These are phyloP conservation scores for Pampus argenteus DNA, from an alignment of 2,797 vertebrate genomes.

Conservation along the genomic window DNA sequence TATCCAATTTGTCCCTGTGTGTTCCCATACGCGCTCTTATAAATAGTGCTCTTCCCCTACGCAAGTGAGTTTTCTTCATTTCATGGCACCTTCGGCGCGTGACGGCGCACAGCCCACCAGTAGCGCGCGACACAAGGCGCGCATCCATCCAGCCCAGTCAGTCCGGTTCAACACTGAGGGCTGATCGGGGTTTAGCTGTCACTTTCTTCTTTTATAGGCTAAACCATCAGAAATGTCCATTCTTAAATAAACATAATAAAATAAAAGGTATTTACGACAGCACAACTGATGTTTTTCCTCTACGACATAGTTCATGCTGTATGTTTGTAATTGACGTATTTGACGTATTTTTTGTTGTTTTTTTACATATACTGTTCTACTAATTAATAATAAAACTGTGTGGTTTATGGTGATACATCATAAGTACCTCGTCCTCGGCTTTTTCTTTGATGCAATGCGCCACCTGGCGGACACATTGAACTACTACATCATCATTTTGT, in stretches of 20 bases:
- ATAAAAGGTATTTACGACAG: not conserved
- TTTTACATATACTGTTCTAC: not conserved
- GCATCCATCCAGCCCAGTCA: constrained; percentile 28
- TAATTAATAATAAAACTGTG: constrained; percentile 7
- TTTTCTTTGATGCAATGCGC: constrained; percentile 25
- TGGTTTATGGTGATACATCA: not conserved
- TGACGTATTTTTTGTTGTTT: not conserved
- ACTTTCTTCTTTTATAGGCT: not conserved
- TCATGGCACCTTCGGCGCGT: constrained; percentile 77
- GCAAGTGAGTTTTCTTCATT: constrained; percentile 72
- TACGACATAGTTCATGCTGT: not conserved
- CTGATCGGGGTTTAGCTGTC: not conserved
- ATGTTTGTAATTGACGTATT: not conserved
- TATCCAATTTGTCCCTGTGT: constrained; percentile 55
- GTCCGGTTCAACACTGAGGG: constrained; percentile 14
- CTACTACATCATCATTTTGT: constrained; percentile 1
- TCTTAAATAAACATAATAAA: not conserved
- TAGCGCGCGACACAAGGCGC: constrained; percentile 61
- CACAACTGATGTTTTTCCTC: accelerated
- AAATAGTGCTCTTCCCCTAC: constrained; percentile 62
- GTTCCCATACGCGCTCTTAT: constrained; percentile 64
- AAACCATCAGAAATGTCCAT: not conserved
- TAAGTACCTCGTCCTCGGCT: not conserved
- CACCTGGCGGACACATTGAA: constrained; percentile 44
- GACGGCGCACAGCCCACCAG: constrained; percentile 74